Evolutionary conservation across 2,113 vertebrate genomes (phyloP).

Genomic region (Alectura lathami): DNA sequence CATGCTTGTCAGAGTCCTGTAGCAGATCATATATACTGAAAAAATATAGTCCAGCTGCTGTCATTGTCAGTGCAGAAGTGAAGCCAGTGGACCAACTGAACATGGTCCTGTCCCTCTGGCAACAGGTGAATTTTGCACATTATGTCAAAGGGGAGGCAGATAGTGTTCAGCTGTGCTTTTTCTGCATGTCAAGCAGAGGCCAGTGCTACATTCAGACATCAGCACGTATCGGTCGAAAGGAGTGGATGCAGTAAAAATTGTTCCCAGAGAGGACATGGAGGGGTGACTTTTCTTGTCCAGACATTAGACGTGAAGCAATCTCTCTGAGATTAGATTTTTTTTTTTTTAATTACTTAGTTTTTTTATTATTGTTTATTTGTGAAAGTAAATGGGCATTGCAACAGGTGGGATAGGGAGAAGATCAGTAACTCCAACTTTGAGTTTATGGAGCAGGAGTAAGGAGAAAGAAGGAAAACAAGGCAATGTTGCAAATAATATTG

Average conservation of each 20-base stretch:
- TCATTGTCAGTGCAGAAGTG: background rate
- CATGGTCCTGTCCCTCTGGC: background rate
- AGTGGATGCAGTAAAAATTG: background rate
- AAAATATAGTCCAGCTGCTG: background rate
- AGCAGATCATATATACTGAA: background rate
- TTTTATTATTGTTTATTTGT: background rate
- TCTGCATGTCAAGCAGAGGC: background rate
- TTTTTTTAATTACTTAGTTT: background rate
- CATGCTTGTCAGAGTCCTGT: background rate
- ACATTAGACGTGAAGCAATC: background rate
- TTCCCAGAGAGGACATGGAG: background rate
- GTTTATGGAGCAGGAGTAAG: background rate
- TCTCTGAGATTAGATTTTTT: background rate
- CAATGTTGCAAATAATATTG: background rate
- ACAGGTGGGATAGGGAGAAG: background rate
- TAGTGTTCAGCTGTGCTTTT: background rate
- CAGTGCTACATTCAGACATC: background rate
- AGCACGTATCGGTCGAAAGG: background rate
- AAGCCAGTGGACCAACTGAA: background rate
- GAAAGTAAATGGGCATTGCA: background rate
- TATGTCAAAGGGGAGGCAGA: background rate
- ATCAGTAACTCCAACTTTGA: background rate
- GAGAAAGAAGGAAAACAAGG: background rate
- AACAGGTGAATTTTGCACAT: background rate
- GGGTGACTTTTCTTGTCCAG: background rate